Evolutionary conservation across 2,888 invertebrate species (phyloP).

Genomic region (Barypeithes pellucidus): DNA sequence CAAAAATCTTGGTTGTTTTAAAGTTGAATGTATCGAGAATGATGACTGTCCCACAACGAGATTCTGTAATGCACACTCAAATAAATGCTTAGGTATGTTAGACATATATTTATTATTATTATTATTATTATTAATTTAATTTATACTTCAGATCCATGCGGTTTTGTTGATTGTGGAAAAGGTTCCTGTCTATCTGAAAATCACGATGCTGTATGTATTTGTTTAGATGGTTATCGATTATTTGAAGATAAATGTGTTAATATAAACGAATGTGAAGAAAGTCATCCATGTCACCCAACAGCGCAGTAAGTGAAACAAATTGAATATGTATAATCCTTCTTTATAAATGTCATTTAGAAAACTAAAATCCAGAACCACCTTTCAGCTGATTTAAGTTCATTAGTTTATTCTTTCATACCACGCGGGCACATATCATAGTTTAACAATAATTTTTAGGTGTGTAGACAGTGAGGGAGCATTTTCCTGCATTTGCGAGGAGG

Average conservation of each 20-base stretch:
- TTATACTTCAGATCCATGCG: conserved; percentile 82
- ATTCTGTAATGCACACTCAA: conserved; percentile 82
- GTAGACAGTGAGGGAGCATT: conserved; percentile 86
- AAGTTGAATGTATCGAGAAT: conserved; percentile 88
- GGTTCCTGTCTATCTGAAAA: conserved; percentile 84
- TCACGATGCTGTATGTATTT: conserved; percentile 83
- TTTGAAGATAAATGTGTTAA: conserved; percentile 82
- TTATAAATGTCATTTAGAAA: too few species aligned
- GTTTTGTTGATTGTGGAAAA: conserved; percentile 83
- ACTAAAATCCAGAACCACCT: too few species aligned
- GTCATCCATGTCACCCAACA: conserved; percentile 85
- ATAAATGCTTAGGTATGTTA: conserved; percentile 82
- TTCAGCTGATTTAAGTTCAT: too few species aligned
- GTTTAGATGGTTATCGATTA: conserved; percentile 83
- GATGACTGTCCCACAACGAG: conserved; percentile 84
- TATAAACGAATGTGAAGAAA: conserved; percentile 82
- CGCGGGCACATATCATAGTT: too few species aligned
- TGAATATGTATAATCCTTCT: conserved; percentile 71
- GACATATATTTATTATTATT: conserved; percentile 4
- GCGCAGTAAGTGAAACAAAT: conserved; percentile 70
- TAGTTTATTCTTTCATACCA: too few species aligned
- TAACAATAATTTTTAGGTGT: conserved; percentile 81
- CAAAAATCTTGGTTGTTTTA: conserved; percentile 86
- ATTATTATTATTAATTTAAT: conserved; percentile 14
- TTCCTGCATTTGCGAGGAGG: conserved; percentile 84